A percentile compares a stretch with the other conserved stretches of the same genome.
Evolutionary conservation across 1,140 invertebrate genomes (phyloP).

Genomic region (Drosophila miranda): DNA sequence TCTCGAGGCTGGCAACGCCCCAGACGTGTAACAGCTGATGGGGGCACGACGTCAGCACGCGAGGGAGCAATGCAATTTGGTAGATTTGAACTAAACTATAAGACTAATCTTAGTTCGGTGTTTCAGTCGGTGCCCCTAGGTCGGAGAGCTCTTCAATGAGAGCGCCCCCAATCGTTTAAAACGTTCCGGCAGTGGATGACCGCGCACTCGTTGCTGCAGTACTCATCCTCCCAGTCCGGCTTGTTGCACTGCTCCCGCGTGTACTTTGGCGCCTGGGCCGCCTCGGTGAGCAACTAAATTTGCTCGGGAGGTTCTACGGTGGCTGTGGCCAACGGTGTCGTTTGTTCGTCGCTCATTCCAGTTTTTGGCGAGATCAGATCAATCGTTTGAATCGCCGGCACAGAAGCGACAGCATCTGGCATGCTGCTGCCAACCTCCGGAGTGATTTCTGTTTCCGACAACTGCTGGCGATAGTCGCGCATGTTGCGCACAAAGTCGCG

Average conservation of each 20-base stretch:
- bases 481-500: too few relatives aligned
- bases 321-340: constrained; percentile 70
- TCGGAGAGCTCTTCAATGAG: constrained; percentile 55
- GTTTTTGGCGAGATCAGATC: constrained; percentile 10
- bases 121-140: constrained; percentile 29
- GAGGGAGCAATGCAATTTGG: not conserved
- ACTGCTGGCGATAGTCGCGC: too few relatives aligned
- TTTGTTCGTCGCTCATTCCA: constrained; percentile 44
- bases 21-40: not conserved
- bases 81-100: constrained; percentile 1
- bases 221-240: constrained; percentile 98
- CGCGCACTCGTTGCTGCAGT: constrained; percentile 98
- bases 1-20: too few relatives aligned
- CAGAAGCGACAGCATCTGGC: too few relatives aligned
- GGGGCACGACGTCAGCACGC: not conserved
- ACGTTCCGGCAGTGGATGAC: constrained; percentile 94
- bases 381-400: constrained; percentile 81
- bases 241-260: constrained; percentile 95
- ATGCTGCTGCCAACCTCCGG: too few relatives aligned
- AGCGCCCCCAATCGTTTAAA: too few relatives aligned
- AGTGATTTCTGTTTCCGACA: too few relatives aligned
- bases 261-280: constrained; percentile 86
- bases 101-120: constrained; percentile 18
- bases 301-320: constrained; percentile 51
- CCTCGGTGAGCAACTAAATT: constrained; percentile 67